Conservation (phyloP, 2,797 vertebrate genomes). For the Acanthurus lineatus region DNA sequence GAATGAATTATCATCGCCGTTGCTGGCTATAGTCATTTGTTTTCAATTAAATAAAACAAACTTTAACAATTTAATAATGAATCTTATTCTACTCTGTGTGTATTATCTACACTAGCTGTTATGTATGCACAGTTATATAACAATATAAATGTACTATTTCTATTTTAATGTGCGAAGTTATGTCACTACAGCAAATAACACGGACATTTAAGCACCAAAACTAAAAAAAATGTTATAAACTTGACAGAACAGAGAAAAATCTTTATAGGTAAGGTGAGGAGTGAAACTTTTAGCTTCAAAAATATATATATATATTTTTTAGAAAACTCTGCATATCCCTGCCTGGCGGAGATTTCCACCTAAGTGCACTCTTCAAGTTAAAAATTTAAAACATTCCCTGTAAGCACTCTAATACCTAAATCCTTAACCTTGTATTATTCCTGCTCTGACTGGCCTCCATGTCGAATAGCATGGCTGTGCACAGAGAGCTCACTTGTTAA, state of each 20-base stretch:
- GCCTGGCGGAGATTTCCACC: not conserved
- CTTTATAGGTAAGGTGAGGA: too few relatives aligned
- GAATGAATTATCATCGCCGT: not conserved
- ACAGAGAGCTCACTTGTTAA: constrained; percentile 32
- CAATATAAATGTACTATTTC: too few relatives aligned
- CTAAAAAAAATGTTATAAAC: too few relatives aligned
- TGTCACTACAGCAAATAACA: too few relatives aligned
- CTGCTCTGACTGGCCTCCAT: constrained; percentile 32
- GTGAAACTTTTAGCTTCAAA: too few relatives aligned
- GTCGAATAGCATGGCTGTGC: constrained; percentile 1
- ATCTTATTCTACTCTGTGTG: not conserved
- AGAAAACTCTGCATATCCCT: too few relatives aligned
- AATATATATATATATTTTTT: too few relatives aligned
- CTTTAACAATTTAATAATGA: not conserved
- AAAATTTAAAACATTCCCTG: not conserved
- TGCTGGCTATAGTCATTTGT: not conserved
- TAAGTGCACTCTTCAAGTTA: not conserved
- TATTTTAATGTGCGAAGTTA: too few relatives aligned
- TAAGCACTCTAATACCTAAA: not conserved
- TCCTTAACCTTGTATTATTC: constrained; percentile 12
- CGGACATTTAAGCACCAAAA: too few relatives aligned
- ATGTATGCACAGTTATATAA: too few relatives aligned
- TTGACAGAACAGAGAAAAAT: too few relatives aligned
- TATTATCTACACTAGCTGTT: not conserved
- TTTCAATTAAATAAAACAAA: not conserved